These are phyloP conservation scores for Acronicta psi DNA, from an alignment of 2,888 invertebrate species.

Conservation along the genomic window DNA sequence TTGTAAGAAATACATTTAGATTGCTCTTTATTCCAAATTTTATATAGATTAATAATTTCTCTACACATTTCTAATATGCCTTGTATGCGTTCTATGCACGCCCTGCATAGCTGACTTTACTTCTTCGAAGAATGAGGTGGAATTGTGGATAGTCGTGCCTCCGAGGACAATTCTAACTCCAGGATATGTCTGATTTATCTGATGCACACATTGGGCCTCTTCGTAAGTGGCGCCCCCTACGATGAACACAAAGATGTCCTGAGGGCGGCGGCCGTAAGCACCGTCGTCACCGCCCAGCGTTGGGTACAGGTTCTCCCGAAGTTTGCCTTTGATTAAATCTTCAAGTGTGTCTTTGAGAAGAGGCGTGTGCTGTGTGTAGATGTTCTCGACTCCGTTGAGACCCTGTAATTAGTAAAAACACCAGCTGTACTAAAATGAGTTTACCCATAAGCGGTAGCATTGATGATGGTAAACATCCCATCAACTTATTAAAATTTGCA, in stretches of 20 bases:
- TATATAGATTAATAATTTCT: background rate
- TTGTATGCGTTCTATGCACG: constrained; percentile 90
- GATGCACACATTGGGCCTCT: constrained; percentile 96
- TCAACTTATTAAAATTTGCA: too few relatives aligned
- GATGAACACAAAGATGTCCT: constrained; percentile 98
- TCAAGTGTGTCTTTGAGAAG: constrained; percentile 96
- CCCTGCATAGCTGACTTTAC: constrained; percentile 91
- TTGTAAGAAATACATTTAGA: constrained; percentile 5
- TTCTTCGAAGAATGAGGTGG: constrained; percentile 93
- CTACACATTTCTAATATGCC: constrained; percentile 83
- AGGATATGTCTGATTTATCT: constrained; percentile 91
- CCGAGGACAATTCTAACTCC: constrained; percentile 95
- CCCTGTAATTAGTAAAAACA: constrained; percentile 85
- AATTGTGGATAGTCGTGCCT: constrained; percentile 97
- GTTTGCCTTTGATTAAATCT: constrained; percentile 95
- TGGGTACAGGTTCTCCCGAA: constrained; percentile 96
- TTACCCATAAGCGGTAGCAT: too few relatives aligned
- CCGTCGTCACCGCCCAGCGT: constrained; percentile 91
- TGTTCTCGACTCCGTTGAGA: constrained; percentile 98
- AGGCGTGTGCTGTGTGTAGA: constrained; percentile 99
- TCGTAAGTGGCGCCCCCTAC: constrained; percentile 99
- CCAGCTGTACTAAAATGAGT: background rate
- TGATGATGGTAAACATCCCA: too few relatives aligned
- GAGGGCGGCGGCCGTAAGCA: constrained; percentile 90
- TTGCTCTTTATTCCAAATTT: background rate